phyloP scores from a whole-genome alignment of 2,888 invertebrate species.

The Danaus chrysippus region DNA sequence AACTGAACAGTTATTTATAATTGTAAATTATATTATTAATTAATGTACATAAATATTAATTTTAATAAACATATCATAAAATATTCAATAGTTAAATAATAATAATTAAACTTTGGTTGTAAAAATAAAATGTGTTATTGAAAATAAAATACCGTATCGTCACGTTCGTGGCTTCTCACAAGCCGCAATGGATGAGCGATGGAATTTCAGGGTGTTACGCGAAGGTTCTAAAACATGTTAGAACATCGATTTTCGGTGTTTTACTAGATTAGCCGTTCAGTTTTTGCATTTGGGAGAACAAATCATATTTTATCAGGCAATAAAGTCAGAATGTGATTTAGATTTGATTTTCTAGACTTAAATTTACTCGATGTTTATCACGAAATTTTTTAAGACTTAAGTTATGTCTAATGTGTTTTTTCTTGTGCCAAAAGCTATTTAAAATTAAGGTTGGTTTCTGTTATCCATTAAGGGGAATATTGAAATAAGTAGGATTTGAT shows the following conservation, averaged over 20 bases:
- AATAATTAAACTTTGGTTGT: not conserved
- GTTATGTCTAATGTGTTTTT: too few species aligned
- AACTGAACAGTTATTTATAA: too few species aligned
- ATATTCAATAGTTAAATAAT: not conserved
- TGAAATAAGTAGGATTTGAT: constrained; percentile 43
- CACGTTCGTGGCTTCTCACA: constrained; percentile 11
- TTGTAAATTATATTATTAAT: too few species aligned
- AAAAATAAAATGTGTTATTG: not conserved
- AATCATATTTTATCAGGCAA: constrained; percentile 32
- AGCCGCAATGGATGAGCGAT: constrained; percentile 44
- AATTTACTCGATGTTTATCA: too few species aligned
- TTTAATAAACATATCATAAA: too few species aligned
- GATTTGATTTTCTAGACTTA: constrained; percentile 20
- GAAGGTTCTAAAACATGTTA: constrained; percentile 39
- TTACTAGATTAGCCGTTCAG: constrained; percentile 36
- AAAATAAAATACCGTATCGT: constrained; percentile 10
- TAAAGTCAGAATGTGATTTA: constrained; percentile 25
- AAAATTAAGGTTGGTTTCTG: not conserved
- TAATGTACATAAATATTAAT: too few species aligned
- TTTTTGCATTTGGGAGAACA: constrained; percentile 34
- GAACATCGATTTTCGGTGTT: constrained; percentile 37
- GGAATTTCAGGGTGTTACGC: constrained; percentile 40
- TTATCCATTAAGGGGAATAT: constrained; percentile 3
- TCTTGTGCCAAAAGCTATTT: not conserved
- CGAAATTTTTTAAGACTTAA: too few species aligned